Evolutionary conservation across 2,888 invertebrate genomes (phyloP), one percentile per base, ranked within the genome.

Genomic region (Troides helena): DNA sequence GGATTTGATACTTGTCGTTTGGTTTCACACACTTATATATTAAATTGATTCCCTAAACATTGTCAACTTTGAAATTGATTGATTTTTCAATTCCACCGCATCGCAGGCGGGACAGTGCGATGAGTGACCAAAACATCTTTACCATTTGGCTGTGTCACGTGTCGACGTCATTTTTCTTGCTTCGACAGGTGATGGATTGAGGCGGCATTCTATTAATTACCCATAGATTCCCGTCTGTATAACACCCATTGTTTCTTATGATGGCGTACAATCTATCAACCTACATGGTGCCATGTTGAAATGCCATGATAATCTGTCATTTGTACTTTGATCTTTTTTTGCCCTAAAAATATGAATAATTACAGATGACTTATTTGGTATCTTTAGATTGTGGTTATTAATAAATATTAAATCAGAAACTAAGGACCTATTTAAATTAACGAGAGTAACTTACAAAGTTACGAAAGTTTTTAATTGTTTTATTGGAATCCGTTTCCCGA

Each of bases 181-280:
- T 69, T 63, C 67, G 71, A 79, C 77, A 73, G 67, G 75, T 88
- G 91, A 90, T 91, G 80, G 90, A 92, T 90, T 84, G 78, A 76
- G 77, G 74, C 74, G 74, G 77, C 86, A 82, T 89, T 86, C 86
- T 88, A 89, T 91, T 91, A 92, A 92, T 92, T 91, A 92, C 86
- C 80, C 76, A 76, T 81, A 82, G 86, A 86, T 88, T 81, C 85
- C 83, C 81, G 81, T 82, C 83, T 85, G 85, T 88, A 85, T 80
- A 80, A 77, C 81, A 79, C 81, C 85, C 84, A 90, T 92, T 92
- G 90, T 91, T 88, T 83, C 82, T 78, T 75, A 73, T 79, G 84
- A 83, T 84, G 84, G 75, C 74, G 73, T 73, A 80, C 81, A 81
- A 90, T 92, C 88, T 81, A 89, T 91, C 91, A 90, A 88, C 85